Conservation (phyloP, 2,113 vertebrate genomes). For the Rousettus leschenaultii region DNA sequence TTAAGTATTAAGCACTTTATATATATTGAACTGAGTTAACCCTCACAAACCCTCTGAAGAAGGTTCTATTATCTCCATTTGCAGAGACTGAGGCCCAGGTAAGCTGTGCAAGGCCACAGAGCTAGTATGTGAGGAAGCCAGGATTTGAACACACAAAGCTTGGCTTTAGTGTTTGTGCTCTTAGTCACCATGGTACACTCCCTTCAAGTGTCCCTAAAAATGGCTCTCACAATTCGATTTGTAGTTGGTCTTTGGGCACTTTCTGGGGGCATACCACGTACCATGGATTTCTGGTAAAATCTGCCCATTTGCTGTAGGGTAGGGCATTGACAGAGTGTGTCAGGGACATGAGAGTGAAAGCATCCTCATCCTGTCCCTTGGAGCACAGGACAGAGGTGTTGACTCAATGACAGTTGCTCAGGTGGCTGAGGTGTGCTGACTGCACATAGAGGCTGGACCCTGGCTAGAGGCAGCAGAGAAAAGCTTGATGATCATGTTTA, state of each 20-base stretch:
- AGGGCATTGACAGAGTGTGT: not conserved
- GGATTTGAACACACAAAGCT: not conserved
- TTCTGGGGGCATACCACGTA: not conserved
- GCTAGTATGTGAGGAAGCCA: not conserved
- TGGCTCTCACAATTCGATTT: not conserved
- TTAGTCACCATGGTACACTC: too few species aligned
- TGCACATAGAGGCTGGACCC: not conserved
- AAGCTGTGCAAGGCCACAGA: not conserved
- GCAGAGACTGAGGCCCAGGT: not conserved
- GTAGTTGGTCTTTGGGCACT: not conserved
- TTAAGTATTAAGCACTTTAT: not conserved
- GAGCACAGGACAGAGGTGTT: not conserved
- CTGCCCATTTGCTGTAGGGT: not conserved
- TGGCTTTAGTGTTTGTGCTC: not conserved
- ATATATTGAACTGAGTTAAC: not conserved
- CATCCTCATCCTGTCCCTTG: too few species aligned
- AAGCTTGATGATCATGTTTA: not conserved
- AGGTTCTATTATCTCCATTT: not conserved
- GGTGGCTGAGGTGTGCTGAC: not conserved
- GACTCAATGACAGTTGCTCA: not conserved
- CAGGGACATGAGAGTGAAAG: not conserved
- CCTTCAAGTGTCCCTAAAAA: not conserved
- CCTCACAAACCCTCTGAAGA: not conserved
- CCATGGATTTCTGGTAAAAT: not conserved
- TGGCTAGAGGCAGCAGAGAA: not conserved